Conservation (phyloP, 2,113 vertebrate genomes). For the Clarias gariepinus region DNA sequence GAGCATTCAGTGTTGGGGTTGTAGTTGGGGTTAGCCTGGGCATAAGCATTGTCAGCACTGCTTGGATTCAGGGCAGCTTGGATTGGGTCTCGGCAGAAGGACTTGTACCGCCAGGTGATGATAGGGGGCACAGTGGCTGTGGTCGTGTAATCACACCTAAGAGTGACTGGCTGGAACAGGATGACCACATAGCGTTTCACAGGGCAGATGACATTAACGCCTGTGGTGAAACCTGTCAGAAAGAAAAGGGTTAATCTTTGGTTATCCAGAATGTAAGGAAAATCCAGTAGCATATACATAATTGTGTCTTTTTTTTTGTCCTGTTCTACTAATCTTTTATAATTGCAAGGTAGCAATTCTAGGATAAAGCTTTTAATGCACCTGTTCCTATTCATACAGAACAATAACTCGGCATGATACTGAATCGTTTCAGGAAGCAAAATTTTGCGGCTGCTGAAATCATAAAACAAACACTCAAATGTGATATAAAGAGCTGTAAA, state of each 20-base stretch:
- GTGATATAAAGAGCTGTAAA: neutral
- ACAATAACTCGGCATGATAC: neutral
- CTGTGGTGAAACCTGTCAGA: slow-evolving; percentile 62
- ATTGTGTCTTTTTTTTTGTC: neutral
- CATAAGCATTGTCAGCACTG: slow-evolving; percentile 74
- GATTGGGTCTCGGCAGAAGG: slow-evolving; percentile 83
- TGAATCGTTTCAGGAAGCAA: neutral
- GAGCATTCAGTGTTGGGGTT: slow-evolving; percentile 84
- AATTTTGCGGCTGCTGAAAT: neutral
- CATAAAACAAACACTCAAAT: neutral
- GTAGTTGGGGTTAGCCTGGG: slow-evolving; percentile 81
- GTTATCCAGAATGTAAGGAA: neutral
- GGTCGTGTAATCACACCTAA: slow-evolving; percentile 78
- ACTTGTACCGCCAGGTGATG: slow-evolving; percentile 85
- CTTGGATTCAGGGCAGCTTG: slow-evolving; percentile 80
- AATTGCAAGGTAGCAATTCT: neutral
- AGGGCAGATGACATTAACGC: slow-evolving; percentile 65
- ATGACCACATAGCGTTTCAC: slow-evolving; percentile 75
- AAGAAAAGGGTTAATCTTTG: neutral
- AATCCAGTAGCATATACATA: neutral
- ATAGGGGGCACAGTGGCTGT: slow-evolving; percentile 61
- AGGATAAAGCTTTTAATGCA: neutral
- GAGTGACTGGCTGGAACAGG: slow-evolving; percentile 85
- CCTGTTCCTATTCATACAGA: neutral
- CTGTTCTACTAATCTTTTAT: neutral